Conservation (phyloP, 2,888 invertebrate genomes). For the Platynereis dumerilii region DNA sequence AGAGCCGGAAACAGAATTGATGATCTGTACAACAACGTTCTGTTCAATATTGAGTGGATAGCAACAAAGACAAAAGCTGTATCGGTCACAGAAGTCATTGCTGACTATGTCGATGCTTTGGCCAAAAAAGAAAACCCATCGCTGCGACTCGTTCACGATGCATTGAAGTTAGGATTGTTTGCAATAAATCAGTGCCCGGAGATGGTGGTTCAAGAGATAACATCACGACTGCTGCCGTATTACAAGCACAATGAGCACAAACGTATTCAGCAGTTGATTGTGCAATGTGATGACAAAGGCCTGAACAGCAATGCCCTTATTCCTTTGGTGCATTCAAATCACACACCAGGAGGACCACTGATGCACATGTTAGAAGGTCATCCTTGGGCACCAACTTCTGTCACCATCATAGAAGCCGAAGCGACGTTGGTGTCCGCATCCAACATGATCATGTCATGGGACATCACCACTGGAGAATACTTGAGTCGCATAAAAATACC, state of each 20-base stretch:
- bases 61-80: conserved; percentile 93
- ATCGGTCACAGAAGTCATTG: conserved; percentile 90
- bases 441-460: conserved; percentile 1
- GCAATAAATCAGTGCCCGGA: conserved; percentile 38
- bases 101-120: conserved; percentile 73
- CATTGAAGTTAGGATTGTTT: conserved; percentile 36
- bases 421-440: conserved; percentile 31
- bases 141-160: conserved; percentile 31
- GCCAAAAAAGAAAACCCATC: background rate
- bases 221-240: conserved; percentile 89
- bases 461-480: background rate
- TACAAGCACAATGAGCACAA: conserved; percentile 70
- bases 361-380: conserved; percentile 40
- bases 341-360: conserved; percentile 38
- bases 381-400: conserved; percentile 33
- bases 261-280: conserved; percentile 81
- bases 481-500: background rate
- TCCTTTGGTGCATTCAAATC: conserved; percentile 40
- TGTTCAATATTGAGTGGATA: conserved; percentile 96
- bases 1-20: conserved; percentile 68
- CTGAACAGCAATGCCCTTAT: conserved; percentile 69
- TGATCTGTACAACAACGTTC: conserved; percentile 88
- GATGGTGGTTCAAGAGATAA: conserved; percentile 83
- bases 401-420: conserved; percentile 33
- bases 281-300: conserved; percentile 86